Percentiles rank a stretch among this genome's conserved stretches.
phyloP scores from a whole-genome alignment of 2,113 vertebrate species.

The Collichthys lucidus region DNA sequence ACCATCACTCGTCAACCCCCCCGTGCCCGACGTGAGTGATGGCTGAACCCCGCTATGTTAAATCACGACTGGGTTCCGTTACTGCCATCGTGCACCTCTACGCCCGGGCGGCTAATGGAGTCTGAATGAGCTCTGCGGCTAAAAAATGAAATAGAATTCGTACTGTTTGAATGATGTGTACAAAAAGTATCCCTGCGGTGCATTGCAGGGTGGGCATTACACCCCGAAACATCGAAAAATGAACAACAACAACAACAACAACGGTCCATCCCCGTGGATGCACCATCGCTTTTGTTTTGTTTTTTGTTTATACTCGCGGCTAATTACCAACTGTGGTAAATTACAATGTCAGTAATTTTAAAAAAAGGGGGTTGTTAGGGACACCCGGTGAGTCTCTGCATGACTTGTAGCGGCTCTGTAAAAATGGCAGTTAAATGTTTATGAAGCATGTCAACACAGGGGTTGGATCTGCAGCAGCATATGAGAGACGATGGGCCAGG shows the following conservation, averaged over 20 bases:
- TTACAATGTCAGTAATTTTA: slow-evolving; percentile 58
- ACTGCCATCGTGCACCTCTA: slow-evolving; percentile 31
- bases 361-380: slow-evolving; percentile 32
- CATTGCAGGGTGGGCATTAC: slow-evolving; percentile 5
- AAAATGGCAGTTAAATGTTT: slow-evolving; percentile 71
- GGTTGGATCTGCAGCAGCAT: slow-evolving; percentile 17
- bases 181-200: slow-evolving; percentile 5
- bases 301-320: slow-evolving; percentile 42
- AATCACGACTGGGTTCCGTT: slow-evolving; percentile 63
- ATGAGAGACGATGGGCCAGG: slow-evolving; percentile 37
- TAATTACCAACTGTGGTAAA: slow-evolving; percentile 66
- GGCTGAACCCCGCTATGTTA: slow-evolving; percentile 45
- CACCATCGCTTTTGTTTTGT: background rate
- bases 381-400: slow-evolving; percentile 39
- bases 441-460: slow-evolving; percentile 57
- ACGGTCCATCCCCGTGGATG: slow-evolving; percentile 4
- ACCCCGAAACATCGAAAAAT: slow-evolving; percentile 6
- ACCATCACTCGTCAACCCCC: slow-evolving; percentile 26
- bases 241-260: slow-evolving; percentile 1
- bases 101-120: slow-evolving; percentile 60
- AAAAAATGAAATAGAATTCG: slow-evolving; percentile 32
- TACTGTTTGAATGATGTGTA: slow-evolving; percentile 29
- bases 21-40: slow-evolving; percentile 53
- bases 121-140: slow-evolving; percentile 46
- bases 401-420: slow-evolving; percentile 42